Conservation (phyloP, 2,888 invertebrate species). For the Hipparchia sbordonii region DNA sequence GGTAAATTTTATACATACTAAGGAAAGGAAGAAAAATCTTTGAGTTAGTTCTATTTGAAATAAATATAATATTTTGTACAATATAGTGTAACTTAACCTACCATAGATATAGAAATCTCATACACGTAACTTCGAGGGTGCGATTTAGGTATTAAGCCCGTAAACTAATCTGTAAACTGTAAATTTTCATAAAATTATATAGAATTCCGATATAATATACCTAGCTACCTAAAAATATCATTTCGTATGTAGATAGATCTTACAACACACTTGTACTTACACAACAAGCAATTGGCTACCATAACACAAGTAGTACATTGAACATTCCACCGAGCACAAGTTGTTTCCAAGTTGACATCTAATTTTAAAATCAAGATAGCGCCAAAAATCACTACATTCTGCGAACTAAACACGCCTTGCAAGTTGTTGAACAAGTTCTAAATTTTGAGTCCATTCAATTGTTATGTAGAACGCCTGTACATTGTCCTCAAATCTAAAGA, state of each 20-base stretch:
- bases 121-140: too few relatives aligned
- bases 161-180: too few relatives aligned
- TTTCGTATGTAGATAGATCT: not conserved
- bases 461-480: slow-evolving; percentile 35
- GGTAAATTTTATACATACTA: too few relatives aligned
- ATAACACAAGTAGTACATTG: not conserved
- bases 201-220: too few relatives aligned
- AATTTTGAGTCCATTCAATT: slow-evolving; percentile 33
- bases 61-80: too few relatives aligned
- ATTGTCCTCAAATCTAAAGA: slow-evolving; percentile 40
- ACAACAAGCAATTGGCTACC: not conserved
- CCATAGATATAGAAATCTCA: too few relatives aligned
- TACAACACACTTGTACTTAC: not conserved
- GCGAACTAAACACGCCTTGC: slow-evolving; percentile 19
- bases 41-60: too few relatives aligned
- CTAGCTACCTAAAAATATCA: too few relatives aligned
- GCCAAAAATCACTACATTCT: slow-evolving; percentile 21
- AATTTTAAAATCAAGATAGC: slow-evolving; percentile 13
- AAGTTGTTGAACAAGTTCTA: slow-evolving; percentile 33
- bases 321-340: not conserved
- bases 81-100: too few relatives aligned
- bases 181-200: too few relatives aligned
- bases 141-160: too few relatives aligned
- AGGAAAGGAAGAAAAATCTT: too few relatives aligned
- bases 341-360: not conserved